phyloP scores from a whole-genome alignment of 2,113 vertebrate species.

The Chrysochloris asiatica region DNA sequence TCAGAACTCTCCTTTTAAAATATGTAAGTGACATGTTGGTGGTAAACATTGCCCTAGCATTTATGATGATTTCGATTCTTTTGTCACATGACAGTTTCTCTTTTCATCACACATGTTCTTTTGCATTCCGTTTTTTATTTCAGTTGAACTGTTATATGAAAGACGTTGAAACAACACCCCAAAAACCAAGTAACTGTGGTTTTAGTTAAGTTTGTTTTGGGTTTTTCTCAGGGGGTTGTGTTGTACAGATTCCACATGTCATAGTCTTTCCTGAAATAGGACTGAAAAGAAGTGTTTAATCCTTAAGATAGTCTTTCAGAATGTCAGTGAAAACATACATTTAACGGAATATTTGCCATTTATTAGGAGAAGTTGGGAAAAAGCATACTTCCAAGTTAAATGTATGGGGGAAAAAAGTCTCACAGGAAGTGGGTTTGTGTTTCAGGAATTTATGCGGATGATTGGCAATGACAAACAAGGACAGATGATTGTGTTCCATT shows the following conservation, averaged over 20 bases:
- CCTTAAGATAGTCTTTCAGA: constrained; percentile 1
- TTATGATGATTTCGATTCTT: neutral
- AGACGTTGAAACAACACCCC: constrained; percentile 9
- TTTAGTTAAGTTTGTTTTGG: constrained; percentile 39
- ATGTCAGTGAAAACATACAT: neutral
- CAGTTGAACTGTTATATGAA: constrained; percentile 36
- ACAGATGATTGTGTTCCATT: constrained; percentile 98
- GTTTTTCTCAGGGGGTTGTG: neutral
- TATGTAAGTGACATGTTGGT: neutral
- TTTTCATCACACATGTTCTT: neutral
- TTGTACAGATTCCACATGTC: neutral
- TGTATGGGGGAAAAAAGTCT: neutral
- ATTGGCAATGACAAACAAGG: constrained; percentile 98
- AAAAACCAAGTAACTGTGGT: neutral
- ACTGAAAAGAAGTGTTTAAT: neutral
- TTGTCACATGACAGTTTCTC: neutral
- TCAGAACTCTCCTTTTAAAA: constrained; percentile 18
- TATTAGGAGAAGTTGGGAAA: constrained; percentile 27
- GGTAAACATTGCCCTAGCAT: constrained; percentile 13
- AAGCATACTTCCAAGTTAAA: constrained; percentile 52
- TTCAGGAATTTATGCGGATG: constrained; percentile 97
- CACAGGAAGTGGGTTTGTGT: constrained; percentile 60
- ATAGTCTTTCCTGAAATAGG: neutral
- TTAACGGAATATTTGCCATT: constrained; percentile 25
- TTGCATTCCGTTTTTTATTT: neutral